These are phyloP conservation scores for Colossoma macropomum DNA, from an alignment of 2,113 vertebrate genomes.

Conservation along the genomic window DNA sequence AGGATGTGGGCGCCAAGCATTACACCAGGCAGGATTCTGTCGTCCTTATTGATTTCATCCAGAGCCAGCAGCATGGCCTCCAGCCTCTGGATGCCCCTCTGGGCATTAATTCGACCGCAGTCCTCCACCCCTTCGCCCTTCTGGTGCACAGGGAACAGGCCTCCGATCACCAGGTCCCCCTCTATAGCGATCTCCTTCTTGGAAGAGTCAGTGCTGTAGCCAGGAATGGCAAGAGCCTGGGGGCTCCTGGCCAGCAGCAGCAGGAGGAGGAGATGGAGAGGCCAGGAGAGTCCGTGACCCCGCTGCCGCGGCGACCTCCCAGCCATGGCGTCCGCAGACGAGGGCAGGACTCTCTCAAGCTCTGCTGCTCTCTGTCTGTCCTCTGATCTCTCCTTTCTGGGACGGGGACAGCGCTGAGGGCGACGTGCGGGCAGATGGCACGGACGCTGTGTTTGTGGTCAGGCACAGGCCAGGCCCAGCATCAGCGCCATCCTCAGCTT, in stretches of 20 bases:
- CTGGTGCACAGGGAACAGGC: constrained; percentile 93
- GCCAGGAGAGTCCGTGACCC: constrained; percentile 41
- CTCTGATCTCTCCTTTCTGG: constrained; percentile 34
- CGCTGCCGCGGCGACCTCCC: constrained; percentile 11
- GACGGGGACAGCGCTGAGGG: constrained; percentile 39
- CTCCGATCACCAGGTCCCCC: constrained; percentile 94
- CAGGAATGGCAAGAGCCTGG: constrained; percentile 35
- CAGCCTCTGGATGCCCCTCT: constrained; percentile 95
- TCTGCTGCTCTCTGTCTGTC: constrained; percentile 12
- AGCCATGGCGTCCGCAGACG: constrained; percentile 33
- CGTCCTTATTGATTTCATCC: constrained; percentile 92
- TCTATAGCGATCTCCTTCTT: constrained; percentile 92
- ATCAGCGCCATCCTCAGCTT: constrained; percentile 63
- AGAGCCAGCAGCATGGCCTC: constrained; percentile 97
- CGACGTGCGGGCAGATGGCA: constrained; percentile 60
- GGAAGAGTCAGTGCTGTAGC: constrained; percentile 54
- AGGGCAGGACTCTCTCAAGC: constrained; percentile 6
- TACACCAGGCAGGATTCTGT: constrained; percentile 88
- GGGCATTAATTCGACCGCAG: constrained; percentile 94
- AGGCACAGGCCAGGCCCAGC: constrained; percentile 67
- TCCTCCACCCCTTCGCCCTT: constrained; percentile 90
- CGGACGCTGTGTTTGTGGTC: constrained; percentile 66
- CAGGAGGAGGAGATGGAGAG: constrained; percentile 36
- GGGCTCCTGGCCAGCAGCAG: constrained; percentile 43
- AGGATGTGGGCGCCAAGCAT: constrained; percentile 91